phyloP scores from a whole-genome alignment of 1,140 invertebrate genomes.

The Lethocerus indicus region DNA sequence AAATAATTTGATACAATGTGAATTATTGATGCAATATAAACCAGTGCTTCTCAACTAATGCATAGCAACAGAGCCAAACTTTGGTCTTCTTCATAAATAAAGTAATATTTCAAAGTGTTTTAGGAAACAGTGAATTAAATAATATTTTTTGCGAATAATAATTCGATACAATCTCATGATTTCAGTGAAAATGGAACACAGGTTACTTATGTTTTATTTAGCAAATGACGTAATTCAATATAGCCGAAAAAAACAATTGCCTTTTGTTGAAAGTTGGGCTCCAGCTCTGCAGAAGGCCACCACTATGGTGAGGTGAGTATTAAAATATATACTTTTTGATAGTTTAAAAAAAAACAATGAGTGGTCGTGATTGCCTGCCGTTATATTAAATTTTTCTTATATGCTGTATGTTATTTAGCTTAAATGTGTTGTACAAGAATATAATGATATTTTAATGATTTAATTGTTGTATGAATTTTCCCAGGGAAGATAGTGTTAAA shows the following conservation, averaged over 20 bases:
- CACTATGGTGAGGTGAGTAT: constrained; percentile 60
- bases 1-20: too few relatives aligned
- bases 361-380: not conserved
- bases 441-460: too few relatives aligned
- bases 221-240: constrained; percentile 95
- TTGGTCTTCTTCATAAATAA: too few relatives aligned
- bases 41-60: too few relatives aligned
- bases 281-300: constrained; percentile 78
- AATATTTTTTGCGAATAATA: too few relatives aligned
- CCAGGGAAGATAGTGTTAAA: constrained; percentile 63
- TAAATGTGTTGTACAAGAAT: too few relatives aligned
- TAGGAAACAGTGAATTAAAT: too few relatives aligned
- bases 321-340: not conserved
- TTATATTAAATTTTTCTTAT: not conserved
- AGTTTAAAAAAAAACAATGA: not conserved
- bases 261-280: constrained; percentile 81
- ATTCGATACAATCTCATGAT: too few relatives aligned
- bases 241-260: constrained; percentile 75
- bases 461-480: too few relatives aligned
- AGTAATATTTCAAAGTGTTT: too few relatives aligned
- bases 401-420: not conserved
- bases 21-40: too few relatives aligned
- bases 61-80: too few relatives aligned
- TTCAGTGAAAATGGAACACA: constrained; percentile 9
- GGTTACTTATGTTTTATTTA: constrained; percentile 75